phyloP scores from a whole-genome alignment of 2,888 invertebrate species.

The Acheta domesticus region DNA sequence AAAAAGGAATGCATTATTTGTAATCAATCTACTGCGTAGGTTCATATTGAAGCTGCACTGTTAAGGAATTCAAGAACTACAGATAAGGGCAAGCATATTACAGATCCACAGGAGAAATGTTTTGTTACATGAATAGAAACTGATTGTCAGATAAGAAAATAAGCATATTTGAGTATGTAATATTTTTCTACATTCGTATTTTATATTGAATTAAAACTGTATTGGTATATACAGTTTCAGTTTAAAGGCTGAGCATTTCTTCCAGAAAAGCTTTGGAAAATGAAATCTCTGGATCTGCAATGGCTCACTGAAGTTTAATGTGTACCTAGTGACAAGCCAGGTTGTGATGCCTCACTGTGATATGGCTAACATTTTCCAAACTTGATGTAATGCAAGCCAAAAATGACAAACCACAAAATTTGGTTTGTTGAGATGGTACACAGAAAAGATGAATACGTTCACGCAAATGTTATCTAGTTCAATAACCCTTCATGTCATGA shows the following conservation, averaged over 20 bases:
- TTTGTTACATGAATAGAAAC: no score
- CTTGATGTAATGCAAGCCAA: constrained; percentile 3
- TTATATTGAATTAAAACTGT: no score
- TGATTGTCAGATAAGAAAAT: no score
- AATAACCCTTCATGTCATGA: not conserved
- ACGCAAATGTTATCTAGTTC: not conserved
- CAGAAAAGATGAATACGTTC: not conserved
- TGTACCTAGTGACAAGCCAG: not conserved
- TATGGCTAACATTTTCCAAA: constrained; percentile 3
- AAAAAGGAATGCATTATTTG: not conserved
- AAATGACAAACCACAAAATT: not conserved
- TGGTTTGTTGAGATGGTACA: not conserved
- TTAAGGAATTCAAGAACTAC: not conserved
- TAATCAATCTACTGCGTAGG: not conserved
- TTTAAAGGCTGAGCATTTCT: no score
- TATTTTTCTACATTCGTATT: no score
- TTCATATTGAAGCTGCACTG: not conserved
- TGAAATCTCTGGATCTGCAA: constrained; percentile 5
- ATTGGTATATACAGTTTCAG: no score
- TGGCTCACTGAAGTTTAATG: not conserved
- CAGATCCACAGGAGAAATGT: not conserved
- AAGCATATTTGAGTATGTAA: no score
- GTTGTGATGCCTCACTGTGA: constrained; percentile 4
- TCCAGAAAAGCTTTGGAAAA: not conserved
- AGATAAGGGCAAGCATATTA: not conserved